Evolutionary conservation across 2,797 vertebrate genomes (phyloP).

Genomic region (Sebastes kiyomatsui): DNA sequence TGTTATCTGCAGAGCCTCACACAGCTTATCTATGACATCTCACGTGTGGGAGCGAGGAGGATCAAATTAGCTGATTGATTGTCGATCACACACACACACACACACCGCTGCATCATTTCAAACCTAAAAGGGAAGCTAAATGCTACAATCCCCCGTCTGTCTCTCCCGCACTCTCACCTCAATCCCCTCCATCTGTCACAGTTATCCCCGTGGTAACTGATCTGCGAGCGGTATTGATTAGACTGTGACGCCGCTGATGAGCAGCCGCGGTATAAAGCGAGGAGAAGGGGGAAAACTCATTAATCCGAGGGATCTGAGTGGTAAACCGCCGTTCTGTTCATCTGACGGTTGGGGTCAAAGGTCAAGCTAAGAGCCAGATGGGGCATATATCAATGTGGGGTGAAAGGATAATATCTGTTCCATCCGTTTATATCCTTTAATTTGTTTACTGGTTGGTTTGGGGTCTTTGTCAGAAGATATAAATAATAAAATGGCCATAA

Average conservation of each 20-base stretch:
- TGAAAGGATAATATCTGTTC: background rate
- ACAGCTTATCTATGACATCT: background rate
- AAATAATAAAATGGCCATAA: background rate
- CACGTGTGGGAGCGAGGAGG: background rate
- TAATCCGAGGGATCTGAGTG: conserved; percentile 45
- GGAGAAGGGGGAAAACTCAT: conserved; percentile 48
- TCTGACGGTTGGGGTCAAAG: conserved; percentile 57
- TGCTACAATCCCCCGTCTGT: background rate
- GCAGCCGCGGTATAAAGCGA: background rate
- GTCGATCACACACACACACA: conserved; percentile 20
- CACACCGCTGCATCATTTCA: background rate
- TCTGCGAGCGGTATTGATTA: conserved; percentile 57
- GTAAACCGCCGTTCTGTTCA: conserved; percentile 45
- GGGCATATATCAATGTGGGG: conserved; percentile 32
- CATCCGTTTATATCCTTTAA: background rate
- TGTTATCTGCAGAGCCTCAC: conserved; percentile 12
- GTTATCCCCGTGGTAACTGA: conserved; percentile 35
- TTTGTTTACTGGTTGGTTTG: background rate
- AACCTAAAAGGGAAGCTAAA: conserved; percentile 1
- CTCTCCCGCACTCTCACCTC: conserved; percentile 4
- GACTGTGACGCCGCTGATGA: conserved; percentile 20
- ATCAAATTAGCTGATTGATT: conserved; percentile 36
- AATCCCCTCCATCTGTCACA: conserved; percentile 53
- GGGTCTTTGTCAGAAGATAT: background rate
- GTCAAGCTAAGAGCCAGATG: conserved; percentile 69